Conservation (phyloP, 1,140 invertebrate species). For the Drosophila oshimai region DNA sequence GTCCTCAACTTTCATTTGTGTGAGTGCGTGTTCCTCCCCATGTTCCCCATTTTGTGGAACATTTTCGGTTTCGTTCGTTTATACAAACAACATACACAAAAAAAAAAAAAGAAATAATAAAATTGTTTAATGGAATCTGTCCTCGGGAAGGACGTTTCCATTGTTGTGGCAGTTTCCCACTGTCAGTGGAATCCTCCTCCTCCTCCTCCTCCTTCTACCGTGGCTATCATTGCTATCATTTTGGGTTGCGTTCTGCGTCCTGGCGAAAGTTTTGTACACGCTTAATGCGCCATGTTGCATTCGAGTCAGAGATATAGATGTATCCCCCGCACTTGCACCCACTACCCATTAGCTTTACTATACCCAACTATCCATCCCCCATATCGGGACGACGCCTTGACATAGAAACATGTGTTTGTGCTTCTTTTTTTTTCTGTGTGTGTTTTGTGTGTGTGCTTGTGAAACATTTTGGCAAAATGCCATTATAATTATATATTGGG, state of each 20-base stretch:
- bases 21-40: too few species aligned
- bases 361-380: background rate
- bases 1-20: too few species aligned
- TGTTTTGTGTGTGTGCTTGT: slow-evolving; percentile 13
- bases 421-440: background rate
- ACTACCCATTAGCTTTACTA: background rate
- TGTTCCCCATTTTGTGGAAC: too few species aligned
- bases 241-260: background rate
- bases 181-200: background rate
- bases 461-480: slow-evolving; percentile 68
- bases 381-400: slow-evolving; percentile 3
- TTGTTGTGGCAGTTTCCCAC: background rate
- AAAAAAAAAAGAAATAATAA: too few species aligned
- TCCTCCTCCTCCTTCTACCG: too few species aligned
- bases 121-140: background rate
- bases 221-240: slow-evolving; percentile 11
- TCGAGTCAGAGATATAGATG: background rate
- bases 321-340: background rate
- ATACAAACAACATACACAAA: too few species aligned
- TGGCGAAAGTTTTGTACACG: slow-evolving; percentile 7
- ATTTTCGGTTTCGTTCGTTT: too few species aligned
- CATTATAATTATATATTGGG: slow-evolving; percentile 73
- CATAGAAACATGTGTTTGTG: slow-evolving; percentile 25
- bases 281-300: slow-evolving; percentile 7
- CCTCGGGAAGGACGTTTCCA: background rate